These are phyloP conservation scores for Hestina assimilis DNA, from an alignment of 1,140 invertebrate species.

Conservation along the genomic window DNA sequence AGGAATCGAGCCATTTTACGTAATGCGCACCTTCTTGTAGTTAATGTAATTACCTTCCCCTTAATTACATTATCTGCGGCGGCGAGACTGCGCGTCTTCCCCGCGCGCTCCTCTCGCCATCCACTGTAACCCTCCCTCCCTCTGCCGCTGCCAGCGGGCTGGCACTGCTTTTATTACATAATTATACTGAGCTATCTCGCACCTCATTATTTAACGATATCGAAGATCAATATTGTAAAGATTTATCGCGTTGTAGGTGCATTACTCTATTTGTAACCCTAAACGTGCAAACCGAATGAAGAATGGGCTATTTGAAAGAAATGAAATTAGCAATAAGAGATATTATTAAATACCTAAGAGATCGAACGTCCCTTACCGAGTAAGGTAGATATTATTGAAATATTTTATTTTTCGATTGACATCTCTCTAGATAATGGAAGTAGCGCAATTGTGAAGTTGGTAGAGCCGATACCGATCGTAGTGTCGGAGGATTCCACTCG, in stretches of 20 bases:
- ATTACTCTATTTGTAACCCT: constrained; percentile 32
- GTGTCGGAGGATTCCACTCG: constrained; percentile 27
- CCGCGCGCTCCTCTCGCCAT: constrained; percentile 27
- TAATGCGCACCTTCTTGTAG: constrained; percentile 71
- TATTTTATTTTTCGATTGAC: constrained; percentile 71
- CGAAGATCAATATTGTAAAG: constrained; percentile 39
- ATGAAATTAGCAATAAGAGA: constrained; percentile 73
- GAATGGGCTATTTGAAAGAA: constrained; percentile 64
- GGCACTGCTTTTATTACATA: constrained; percentile 63
- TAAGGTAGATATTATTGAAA: constrained; percentile 75
- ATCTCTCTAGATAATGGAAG: constrained; percentile 58
- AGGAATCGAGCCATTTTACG: constrained; percentile 78
- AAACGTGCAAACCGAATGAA: constrained; percentile 50
- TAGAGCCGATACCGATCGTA: constrained; percentile 21
- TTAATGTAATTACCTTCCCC: constrained; percentile 72
- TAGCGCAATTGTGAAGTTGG: constrained; percentile 36
- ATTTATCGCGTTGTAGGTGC: constrained; percentile 46
- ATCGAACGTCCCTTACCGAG: constrained; percentile 78
- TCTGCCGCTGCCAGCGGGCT: constrained; percentile 50
- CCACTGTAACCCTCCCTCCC: constrained; percentile 5
- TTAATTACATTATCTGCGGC: constrained; percentile 64
- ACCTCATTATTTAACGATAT: constrained; percentile 40
- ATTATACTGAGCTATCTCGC: constrained; percentile 48
- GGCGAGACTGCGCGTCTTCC: constrained; percentile 37
- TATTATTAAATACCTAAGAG: constrained; percentile 73